Evolutionary conservation across 2,888 invertebrate genomes (phyloP).

Genomic region (Leucophora obtusa): DNA sequence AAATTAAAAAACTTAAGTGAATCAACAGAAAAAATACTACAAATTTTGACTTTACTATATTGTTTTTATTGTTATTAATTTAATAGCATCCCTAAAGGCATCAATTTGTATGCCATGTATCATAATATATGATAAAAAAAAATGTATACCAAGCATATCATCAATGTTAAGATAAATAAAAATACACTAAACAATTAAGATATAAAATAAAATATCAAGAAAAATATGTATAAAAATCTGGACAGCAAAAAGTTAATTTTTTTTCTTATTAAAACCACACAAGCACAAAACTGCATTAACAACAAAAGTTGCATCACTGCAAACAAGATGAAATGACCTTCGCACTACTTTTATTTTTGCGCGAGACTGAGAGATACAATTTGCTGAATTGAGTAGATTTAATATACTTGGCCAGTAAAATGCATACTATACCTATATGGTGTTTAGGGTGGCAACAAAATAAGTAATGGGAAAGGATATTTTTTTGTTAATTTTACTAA

Average conservation of each 20-base stretch:
- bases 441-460: too few species aligned
- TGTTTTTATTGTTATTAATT: not conserved
- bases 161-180: not conserved
- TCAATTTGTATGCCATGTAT: not conserved
- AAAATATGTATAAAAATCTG: slow-evolving; percentile 2
- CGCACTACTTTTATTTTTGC: slow-evolving; percentile 65
- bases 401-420: not conserved
- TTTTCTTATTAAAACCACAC: not conserved
- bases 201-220: not conserved
- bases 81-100: not conserved
- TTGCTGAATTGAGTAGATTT: slow-evolving; percentile 5
- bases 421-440: not conserved
- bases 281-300: slow-evolving; percentile 51
- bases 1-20: not conserved
- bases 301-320: slow-evolving; percentile 59
- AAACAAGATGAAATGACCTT: slow-evolving; percentile 66
- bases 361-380: slow-evolving; percentile 1
- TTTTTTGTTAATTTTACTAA: too few species aligned
- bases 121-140: not conserved
- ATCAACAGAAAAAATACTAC: not conserved
- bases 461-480: too few species aligned
- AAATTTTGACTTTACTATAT: not conserved
- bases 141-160: not conserved
- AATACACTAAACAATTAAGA: not conserved
- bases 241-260: not conserved